phyloP scores from a whole-genome alignment of 2,888 invertebrate species.

The Galeopsomyia nigrocyanea region DNA sequence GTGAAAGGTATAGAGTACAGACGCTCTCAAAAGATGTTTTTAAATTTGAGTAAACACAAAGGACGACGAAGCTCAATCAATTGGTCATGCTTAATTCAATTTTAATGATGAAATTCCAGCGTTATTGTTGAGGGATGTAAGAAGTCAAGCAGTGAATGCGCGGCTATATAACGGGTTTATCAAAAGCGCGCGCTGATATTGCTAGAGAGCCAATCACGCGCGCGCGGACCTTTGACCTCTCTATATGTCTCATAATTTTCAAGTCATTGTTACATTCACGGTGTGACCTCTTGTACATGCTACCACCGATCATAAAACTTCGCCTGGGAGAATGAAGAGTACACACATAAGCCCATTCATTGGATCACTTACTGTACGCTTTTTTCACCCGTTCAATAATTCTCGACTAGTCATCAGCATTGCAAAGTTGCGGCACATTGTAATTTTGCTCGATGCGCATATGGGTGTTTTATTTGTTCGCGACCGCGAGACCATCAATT shows the following conservation, averaged over 20 bases:
- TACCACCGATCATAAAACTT: slow-evolving; percentile 15
- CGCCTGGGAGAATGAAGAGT: slow-evolving; percentile 7
- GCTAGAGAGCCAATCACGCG: slow-evolving; percentile 27
- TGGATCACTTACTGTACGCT: not conserved
- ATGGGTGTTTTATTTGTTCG: not conserved
- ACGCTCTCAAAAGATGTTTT: too few species aligned
- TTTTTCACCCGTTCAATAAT: not conserved
- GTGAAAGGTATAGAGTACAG: too few species aligned
- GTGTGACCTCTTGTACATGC: not conserved
- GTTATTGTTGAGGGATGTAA: slow-evolving; percentile 30
- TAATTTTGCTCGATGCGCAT: not conserved
- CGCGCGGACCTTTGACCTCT: slow-evolving; percentile 9
- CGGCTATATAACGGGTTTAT: slow-evolving; percentile 12
- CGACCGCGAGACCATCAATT: not conserved
- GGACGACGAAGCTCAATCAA: too few species aligned
- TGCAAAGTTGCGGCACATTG: not conserved
- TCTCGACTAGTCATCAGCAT: not conserved
- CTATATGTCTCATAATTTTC: slow-evolving; percentile 35
- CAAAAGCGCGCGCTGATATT: not conserved
- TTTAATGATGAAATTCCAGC: not conserved
- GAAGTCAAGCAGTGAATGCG: slow-evolving; percentile 17
- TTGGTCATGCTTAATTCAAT: too few species aligned
- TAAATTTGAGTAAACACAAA: too few species aligned
- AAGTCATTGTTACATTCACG: slow-evolving; percentile 35
- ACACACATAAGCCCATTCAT: slow-evolving; percentile 25